Evolutionary conservation across 1,140 invertebrate genomes (phyloP), one percentile per base, ranked within the genome.

Genomic region (Meloidogyne chitwoodi): DNA sequence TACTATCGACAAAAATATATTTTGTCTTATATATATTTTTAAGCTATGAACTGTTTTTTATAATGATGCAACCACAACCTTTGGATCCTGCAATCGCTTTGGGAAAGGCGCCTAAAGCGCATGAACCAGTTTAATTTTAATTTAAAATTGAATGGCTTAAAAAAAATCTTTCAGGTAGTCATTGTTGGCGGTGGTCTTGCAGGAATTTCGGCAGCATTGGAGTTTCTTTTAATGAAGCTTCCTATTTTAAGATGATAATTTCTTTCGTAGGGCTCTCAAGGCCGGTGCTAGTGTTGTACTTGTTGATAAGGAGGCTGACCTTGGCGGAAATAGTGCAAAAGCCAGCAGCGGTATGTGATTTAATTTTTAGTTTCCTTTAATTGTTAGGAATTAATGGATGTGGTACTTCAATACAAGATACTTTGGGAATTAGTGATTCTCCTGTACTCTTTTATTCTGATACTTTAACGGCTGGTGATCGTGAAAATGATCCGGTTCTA

Each of bases 291-390:
- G 77, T 12, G 87, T 88, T 10, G 80, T 84, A 68, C 41, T 88
- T 14, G 68, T 88, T 26, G 87, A 88, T 27, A 82, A 83, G 73
- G 84, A 88, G 65, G 85, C 83, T 38, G 73, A 80, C 44, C 27
- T 88, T 29, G 87, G 87, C 56, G 87, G 87, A 34, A 88, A 88
- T 74, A 85, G 82, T 26, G 87, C 85, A 1, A 88, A 88, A 71
- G 87, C 88, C 11, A 87, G 71, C 61, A 87, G 85, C 73, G 85
- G 85, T 85, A 62, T 74, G 62, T 8, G 6, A 41, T 22, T 67
- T 65, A 34, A 65, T 16, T 38, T 65, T 19, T 19, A 14, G 1
- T 16, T 27, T 65, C 14, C 19, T 6, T 76, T 67, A n/a, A 22
- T 31, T 76, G 71, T 79, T 76, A 82, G 87, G 87, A 16, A 88